Evolutionary conservation across 2,113 vertebrate species (phyloP), one percentile per base, ranked within the genome.

Genomic region (Vombatus ursinus): DNA sequence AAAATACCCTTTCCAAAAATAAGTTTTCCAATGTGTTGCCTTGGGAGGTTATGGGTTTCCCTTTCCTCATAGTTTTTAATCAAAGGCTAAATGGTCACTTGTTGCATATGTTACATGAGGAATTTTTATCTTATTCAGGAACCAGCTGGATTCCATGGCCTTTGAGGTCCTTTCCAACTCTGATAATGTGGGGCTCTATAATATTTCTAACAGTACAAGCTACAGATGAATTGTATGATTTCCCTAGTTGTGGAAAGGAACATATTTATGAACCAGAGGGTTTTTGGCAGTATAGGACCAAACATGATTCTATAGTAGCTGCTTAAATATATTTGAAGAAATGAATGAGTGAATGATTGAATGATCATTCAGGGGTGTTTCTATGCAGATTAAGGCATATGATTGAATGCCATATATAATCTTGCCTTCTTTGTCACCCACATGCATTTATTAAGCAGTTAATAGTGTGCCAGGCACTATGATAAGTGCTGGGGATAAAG

Each of bases 261-360:
- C 50, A 95, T 44, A 93, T 90, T 92, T 44, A 52, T 91, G 95
- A 96, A 95, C 16, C 28, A 44, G 19, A 84, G n/a, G n/a, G 68
- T 84, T 84, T 84, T 84, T 44, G 68, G 68, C 68, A 44, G 68
- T 44, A 37, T 5, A 14, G 31, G 61, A 68, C 12, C 31, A 16
- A 68, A 68, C 16, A 84, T 44, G 19, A 19, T 23, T 84, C n/a
- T 84, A 44, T 84, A 84, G 19, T 84, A 84, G 19, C 6, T 84
- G 68, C n/a, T 84, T 16, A 84, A 44, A 84, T 84, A 22, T 84
- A 44, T 22, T 44, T 84, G 37, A 84, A 84, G 23, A 44, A 44
- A 22, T 44, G 68, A 84, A 84, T 84, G 68, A 44, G 0, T 44
- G 68, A 84, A 77, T 77, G 68, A 16, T 19, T 77, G 16, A 7